phyloP scores from a whole-genome alignment of 1,140 invertebrate species.

The Caenorhabditis tropicalis region DNA sequence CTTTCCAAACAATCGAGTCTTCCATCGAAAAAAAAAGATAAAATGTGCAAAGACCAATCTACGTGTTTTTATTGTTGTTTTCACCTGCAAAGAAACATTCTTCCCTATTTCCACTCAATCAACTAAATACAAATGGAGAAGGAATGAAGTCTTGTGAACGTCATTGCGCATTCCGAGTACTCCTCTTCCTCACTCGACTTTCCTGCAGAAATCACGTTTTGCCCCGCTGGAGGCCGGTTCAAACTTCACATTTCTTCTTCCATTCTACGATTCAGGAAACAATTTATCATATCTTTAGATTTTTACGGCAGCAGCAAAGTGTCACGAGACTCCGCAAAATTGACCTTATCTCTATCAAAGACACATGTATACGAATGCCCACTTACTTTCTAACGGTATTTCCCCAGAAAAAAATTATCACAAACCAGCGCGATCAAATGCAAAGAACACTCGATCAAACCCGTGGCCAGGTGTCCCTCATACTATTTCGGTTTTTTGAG shows the following conservation, averaged over 20 bases:
- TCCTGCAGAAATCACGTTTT: neutral
- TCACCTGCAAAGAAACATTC: neutral
- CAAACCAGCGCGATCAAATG: constrained; percentile 33
- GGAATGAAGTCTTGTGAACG: constrained; percentile 1
- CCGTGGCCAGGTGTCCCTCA: neutral
- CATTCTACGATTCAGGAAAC: constrained; percentile 15
- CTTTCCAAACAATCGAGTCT: neutral
- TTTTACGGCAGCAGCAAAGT: neutral
- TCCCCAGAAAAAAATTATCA: constrained; percentile 1
- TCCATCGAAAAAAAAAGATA: neutral
- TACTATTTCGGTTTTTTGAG: constrained; percentile 7
- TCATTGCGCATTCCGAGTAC: constrained; percentile 23
- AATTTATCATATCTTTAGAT: constrained; percentile 7
- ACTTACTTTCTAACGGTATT: neutral
- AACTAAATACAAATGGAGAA: neutral
- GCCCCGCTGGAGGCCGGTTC: neutral
- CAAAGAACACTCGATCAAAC: constrained; percentile 39
- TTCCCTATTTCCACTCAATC: neutral
- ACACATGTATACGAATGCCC: neutral
- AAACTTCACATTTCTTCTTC: constrained; percentile 10
- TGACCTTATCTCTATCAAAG: neutral
- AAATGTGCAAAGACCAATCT: neutral
- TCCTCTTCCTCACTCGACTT: neutral
- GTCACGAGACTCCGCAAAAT: neutral
- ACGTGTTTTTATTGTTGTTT: neutral